Base-by-base conservation (phyloP, 1,140 invertebrate genomes). In the honey bee (Apis mellifera) region DNA sequence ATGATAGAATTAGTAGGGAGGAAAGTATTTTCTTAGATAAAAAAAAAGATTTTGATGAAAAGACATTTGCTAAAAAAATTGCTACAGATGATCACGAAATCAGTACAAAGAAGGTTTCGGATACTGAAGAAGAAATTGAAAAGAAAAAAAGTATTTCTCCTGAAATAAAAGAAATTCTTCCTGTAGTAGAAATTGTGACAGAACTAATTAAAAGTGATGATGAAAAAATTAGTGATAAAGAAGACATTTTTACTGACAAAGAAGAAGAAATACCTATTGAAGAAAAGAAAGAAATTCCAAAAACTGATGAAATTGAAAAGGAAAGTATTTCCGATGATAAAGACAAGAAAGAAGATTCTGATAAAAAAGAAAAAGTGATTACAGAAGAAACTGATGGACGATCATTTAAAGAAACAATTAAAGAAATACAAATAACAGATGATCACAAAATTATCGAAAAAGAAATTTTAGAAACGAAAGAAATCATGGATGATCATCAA, bases 81-180 rank as follows among this genome's bases (percentile, higher is more conserved):
- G 13, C 42, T 68, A 59, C 23, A 9, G 59, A 72, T 5, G 73
- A 71, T 8, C 15, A 54, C 19, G 13, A 64, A 59, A 55, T 26
- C 3, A 42, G 15, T 1, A 32, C 71, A 19, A 2, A 76, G 73
- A 57, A 68, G 1, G 15, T 54, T 64, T 13, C 17, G 32, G 1
- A 9, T 5, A 12, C 54, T 2, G 19, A 54, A 17, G n/a, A 42
- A 74, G 54, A 8, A 4, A 8, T 17, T 26, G 70, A n/a, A 1
- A 54, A 32, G 13, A 83, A 48, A 55, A 55, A 59, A 85, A 19
- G 62, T 73, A 23, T 15, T 84, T 32, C 32, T 17, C 11, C 23
- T 0, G 26, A 65, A 1, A n/a, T 73, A 69, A 19, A 54, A 1
- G 19, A 42, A 48, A 19, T 21, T n/a, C 9, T 26, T 1, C 15